Conservation (phyloP, 2,113 vertebrate genomes). For the Grantiella picta region DNA sequence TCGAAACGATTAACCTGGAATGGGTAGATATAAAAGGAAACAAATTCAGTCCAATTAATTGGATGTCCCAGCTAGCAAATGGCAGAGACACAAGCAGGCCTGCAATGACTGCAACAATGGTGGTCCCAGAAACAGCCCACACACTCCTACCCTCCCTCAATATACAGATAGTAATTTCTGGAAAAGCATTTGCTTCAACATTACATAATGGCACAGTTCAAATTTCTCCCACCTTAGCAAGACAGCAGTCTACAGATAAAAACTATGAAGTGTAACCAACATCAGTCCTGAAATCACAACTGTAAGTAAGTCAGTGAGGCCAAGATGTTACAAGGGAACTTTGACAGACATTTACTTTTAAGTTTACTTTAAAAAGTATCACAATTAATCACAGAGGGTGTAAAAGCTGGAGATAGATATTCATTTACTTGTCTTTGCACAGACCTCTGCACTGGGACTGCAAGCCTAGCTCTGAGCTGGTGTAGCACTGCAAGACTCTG, state of each 20-base stretch:
- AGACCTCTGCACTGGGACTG: accelerated
- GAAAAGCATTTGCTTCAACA: background rate
- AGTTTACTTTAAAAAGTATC: background rate
- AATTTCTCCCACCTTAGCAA: background rate
- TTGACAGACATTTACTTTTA: background rate
- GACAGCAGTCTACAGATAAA: background rate
- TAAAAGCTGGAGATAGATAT: background rate
- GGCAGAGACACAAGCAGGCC: background rate
- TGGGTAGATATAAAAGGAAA: background rate
- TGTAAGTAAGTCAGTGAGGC: background rate
- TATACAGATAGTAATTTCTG: background rate
- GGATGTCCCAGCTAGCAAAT: background rate
- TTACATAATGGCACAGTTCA: background rate
- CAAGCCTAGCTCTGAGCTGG: background rate
- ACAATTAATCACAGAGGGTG: background rate
- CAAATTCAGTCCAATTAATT: background rate
- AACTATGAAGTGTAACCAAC: background rate
- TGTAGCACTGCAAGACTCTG: background rate
- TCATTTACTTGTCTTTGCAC: background rate
- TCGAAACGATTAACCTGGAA: background rate
- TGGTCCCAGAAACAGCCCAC: background rate
- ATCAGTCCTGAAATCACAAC: background rate
- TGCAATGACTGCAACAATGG: background rate
- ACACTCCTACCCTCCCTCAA: background rate
- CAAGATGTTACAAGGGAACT: background rate